Evolutionary conservation across 2,113 vertebrate species (phyloP).

Genomic region (Labeo rohita): DNA sequence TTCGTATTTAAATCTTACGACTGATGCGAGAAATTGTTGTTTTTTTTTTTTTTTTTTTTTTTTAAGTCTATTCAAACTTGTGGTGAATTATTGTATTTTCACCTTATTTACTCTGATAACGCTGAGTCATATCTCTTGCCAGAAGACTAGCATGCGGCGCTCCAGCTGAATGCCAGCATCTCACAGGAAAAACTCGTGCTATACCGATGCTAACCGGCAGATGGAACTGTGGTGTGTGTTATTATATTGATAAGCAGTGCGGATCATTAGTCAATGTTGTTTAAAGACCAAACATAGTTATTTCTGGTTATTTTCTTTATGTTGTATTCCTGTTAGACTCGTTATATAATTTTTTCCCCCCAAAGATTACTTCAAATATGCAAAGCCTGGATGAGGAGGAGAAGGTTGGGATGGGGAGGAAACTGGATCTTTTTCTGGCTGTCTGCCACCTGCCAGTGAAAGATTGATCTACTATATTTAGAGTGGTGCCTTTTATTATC

Average conservation of each 20-base stretch:
- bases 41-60: too few species aligned
- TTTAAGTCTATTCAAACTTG: not conserved
- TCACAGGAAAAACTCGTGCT: not conserved
- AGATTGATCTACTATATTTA: not conserved
- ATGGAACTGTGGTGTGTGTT: slow-evolving; percentile 55
- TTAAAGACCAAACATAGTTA: not conserved
- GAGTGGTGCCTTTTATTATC: slow-evolving; percentile 29
- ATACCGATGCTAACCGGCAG: slow-evolving; percentile 54
- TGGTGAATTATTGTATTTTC: slow-evolving; percentile 39
- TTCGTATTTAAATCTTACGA: not conserved
- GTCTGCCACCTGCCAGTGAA: not conserved
- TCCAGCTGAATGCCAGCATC: not conserved
- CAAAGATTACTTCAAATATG: not conserved
- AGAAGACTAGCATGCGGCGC: not conserved
- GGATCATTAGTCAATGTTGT: not conserved
- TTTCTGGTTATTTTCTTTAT: not conserved
- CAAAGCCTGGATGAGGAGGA: not conserved
- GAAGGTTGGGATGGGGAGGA: not conserved
- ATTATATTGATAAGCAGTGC: not conserved
- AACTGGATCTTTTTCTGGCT: slow-evolving; percentile 16
- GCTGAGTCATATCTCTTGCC: slow-evolving; percentile 69
- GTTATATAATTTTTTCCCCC: not conserved
- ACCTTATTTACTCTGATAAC: slow-evolving; percentile 35
- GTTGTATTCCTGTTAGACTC: not conserved
- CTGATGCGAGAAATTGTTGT: not conserved